Evolutionary conservation across 2,797 vertebrate genomes (phyloP).

Genomic region (Hippocampus kuda): DNA sequence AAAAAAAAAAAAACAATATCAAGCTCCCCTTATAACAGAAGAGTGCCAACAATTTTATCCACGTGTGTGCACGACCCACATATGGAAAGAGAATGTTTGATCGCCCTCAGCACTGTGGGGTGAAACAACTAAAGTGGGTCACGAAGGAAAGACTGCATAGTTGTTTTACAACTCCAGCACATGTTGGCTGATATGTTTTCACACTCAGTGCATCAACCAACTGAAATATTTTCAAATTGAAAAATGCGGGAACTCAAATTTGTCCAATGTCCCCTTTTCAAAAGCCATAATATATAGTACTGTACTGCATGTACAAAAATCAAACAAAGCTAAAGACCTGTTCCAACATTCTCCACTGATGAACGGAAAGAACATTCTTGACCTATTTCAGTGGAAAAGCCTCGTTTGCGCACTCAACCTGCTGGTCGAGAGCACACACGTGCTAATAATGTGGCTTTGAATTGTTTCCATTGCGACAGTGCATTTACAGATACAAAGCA

Average conservation of each 20-base stretch:
- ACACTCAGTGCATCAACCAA: conserved; percentile 6
- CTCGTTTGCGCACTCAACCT: conserved; percentile 8
- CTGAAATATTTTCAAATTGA: background rate
- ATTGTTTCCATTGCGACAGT: conserved; percentile 37
- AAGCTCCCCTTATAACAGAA: background rate
- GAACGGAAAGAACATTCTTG: conserved; percentile 3
- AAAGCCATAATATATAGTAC: background rate
- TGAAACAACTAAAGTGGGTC: conserved; percentile 40
- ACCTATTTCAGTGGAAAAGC: background rate
- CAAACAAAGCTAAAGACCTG: background rate
- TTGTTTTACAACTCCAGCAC: conserved; percentile 21
- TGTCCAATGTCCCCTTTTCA: background rate
- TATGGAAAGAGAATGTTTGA: conserved; percentile 37
- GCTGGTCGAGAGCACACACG: conserved; percentile 19
- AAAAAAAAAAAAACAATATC: too few species aligned
- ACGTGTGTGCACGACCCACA: background rate
- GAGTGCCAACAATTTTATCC: background rate
- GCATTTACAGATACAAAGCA: conserved; percentile 31
- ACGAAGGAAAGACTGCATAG: conserved; percentile 21
- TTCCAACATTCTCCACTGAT: background rate
- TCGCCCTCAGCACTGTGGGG: conserved; percentile 22
- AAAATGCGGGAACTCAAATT: background rate
- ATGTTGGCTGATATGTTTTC: conserved; percentile 21
- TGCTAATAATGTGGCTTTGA: conserved; percentile 41
- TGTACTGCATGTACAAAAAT: background rate